Percentiles rank a stretch among this genome's conserved stretches.
phyloP scores from a whole-genome alignment of 2,113 vertebrate species.

The Meles meles region DNA sequence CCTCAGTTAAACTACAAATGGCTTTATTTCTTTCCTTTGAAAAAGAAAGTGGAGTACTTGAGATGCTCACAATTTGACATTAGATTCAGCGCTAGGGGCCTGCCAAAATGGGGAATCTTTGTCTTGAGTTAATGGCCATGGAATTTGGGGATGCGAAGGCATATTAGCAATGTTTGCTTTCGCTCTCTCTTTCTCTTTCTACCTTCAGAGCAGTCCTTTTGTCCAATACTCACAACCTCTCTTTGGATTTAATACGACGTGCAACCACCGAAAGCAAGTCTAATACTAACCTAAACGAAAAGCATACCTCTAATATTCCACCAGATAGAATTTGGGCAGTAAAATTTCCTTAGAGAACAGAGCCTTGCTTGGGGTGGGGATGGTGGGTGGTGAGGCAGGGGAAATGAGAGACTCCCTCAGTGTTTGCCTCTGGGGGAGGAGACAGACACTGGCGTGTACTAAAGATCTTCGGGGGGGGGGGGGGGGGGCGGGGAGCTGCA shows the following conservation, averaged over 20 bases:
- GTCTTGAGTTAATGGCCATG: background rate
- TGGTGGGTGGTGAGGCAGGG: background rate
- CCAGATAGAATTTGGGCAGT: background rate
- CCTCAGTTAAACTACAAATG: background rate
- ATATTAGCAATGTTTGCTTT: background rate
- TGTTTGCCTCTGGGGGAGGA: too few relatives aligned
- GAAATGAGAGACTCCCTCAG: background rate
- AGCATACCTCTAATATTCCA: background rate
- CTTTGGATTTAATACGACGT: background rate
- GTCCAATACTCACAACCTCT: background rate
- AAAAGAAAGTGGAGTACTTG: background rate
- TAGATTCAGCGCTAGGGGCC: background rate
- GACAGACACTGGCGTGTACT: rapidly evolving
- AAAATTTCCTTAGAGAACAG: background rate
- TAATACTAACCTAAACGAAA: background rate
- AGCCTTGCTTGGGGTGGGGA: rapidly evolving
- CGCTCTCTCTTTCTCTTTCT: background rate
- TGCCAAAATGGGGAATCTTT: background rate
- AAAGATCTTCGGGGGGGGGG: background rate
- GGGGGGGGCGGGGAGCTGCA: background rate
- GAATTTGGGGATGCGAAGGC: background rate
- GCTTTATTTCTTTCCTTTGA: background rate
- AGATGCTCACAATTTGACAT: background rate
- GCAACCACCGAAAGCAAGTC: background rate
- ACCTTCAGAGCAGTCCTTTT: background rate